These are phyloP conservation scores for Scatophagus argus DNA, from an alignment of 2,113 vertebrate species.

Conservation along the genomic window DNA sequence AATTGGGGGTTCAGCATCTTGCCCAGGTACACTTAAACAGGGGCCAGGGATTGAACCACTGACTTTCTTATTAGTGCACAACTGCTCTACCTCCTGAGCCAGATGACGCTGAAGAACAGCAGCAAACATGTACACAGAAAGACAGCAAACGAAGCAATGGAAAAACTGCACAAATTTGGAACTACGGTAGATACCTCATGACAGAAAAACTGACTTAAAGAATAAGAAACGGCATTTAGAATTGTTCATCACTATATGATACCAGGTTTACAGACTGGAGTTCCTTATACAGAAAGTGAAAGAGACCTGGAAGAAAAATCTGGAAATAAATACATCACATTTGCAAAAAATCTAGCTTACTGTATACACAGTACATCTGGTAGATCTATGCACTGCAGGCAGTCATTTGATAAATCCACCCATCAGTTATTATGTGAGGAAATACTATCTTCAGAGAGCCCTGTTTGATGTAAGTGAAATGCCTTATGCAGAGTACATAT, in stretches of 20 bases:
- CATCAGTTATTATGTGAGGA: slow-evolving; percentile 2
- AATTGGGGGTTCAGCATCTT: too few species aligned
- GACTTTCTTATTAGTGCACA: too few species aligned
- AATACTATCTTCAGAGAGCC: not conserved
- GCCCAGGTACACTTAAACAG: too few species aligned
- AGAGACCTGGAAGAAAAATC: not conserved
- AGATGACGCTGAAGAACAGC: slow-evolving; percentile 12
- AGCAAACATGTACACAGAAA: slow-evolving; percentile 4
- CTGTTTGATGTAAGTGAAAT: slow-evolving; percentile 9
- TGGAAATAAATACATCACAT: not conserved
- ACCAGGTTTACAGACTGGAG: not conserved
- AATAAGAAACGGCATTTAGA: not conserved
- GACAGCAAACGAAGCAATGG: not conserved
- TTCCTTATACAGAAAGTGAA: not conserved
- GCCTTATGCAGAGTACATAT: slow-evolving; percentile 2
- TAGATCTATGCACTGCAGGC: not conserved
- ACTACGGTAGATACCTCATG: not conserved
- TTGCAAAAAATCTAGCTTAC: too few species aligned
- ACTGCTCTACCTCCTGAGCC: too few species aligned
- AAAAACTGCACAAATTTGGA: not conserved
- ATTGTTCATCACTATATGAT: not conserved
- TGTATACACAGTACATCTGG: not conserved
- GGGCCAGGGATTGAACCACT: too few species aligned
- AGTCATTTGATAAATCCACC: slow-evolving; percentile 2
- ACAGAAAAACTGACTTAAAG: not conserved